Base-by-base conservation (phyloP, 2,888 invertebrate genomes). In the Cantharis rufa region DNA sequence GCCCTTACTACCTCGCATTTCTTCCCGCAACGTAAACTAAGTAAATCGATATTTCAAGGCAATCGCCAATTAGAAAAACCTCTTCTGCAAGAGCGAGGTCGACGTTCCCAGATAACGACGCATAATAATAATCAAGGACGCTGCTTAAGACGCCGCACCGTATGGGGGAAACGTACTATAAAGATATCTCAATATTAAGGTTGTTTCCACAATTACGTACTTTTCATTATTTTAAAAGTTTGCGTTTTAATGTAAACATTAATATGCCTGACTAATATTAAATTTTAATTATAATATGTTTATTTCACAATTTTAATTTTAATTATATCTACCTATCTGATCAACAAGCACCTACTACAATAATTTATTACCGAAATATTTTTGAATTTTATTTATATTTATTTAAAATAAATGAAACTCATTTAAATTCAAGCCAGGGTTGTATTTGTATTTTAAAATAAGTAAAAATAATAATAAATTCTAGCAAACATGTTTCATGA, bases 21-120 rank as follows among this genome's bases (percentile, higher is more conserved):
- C 75, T 24, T 66, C 71, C 69, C 71, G 76, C 72, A 69, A 69
- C 61, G 21, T 66, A 9, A 62, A 24, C 72, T 66, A 61, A 61
- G 71, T 66, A 70, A 69, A 70, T 76, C 76, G 76, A 76, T 76
- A 76, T 66, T 32, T 72, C 76, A 69, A 71, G 71, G 76, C 68
- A 69, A 62, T 69, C 62, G 69, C 70, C 71, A 66, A 48, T 69
- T 70, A 62, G 61, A 68, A 69, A 48, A 76, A 69, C 72, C 72
- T 72, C 69, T 68, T 66, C 32, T 61, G 76, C 76, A 76, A 76
- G 69, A 72, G 69, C 62, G 69, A 76, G 76, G 76, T 76, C 76
- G 76, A 69, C 71, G 76, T 71, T 71, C 66, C 69, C 64, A 64
- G 24, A 21, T 69, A 21, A 48, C 48, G 48, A 48, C 48, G 48